Evolutionary conservation across 2,797 vertebrate species (phyloP), one percentile per base, ranked within the genome.

Genomic region (Glossophaga mutica): DNA sequence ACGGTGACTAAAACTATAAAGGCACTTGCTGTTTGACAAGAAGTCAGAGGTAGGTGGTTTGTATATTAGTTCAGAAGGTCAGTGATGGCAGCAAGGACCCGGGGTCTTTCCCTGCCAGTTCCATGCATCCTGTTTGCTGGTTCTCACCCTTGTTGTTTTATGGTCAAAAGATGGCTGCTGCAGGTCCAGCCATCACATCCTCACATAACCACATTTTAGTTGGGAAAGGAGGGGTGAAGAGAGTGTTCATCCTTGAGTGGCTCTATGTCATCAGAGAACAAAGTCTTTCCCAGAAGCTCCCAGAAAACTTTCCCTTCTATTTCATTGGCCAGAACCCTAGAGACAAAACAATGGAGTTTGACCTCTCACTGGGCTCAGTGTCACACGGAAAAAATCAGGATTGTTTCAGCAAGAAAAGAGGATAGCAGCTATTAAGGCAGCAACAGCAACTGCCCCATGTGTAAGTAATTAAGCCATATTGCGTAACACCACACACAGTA

Each of bases 351-450:
- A 81, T 2, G 22, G 21, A 3, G 52, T 26, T 82, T 3, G 9
- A 1, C 21, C 16, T 59, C 59, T 70, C 32, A 21, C 10, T 88
- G 34, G 32, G 26, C n/a, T 91, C 65, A 78, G 14, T 15, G 50
- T 42, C 44, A 24, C 19, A 32, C 11, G 55, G 50, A 42, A 78
- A 92, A 85, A 89, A 46, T 26, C 67, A 65, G 46, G 22, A 78
- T 86, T 90, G 22, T 88, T 88, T 95, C 92, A 85, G n/a, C 14
- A 78, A 92, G 65, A 95, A 76, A 74, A 14, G 37, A 92, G 26
- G 15, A 5, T 44, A 46, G 62, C 21, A 62, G 6, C 78, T 70
- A 76, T 48, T 85, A 62, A 82, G 15, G 42, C 18, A 90, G 70
- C 62, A 46, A 37, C 14, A 55, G 11, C 32, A 46, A 90, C 32